A percentile compares a stretch with the other conserved stretches of the same genome.
phyloP scores from a whole-genome alignment of 2,888 invertebrate genomes.

The Tortricodes alternella region DNA sequence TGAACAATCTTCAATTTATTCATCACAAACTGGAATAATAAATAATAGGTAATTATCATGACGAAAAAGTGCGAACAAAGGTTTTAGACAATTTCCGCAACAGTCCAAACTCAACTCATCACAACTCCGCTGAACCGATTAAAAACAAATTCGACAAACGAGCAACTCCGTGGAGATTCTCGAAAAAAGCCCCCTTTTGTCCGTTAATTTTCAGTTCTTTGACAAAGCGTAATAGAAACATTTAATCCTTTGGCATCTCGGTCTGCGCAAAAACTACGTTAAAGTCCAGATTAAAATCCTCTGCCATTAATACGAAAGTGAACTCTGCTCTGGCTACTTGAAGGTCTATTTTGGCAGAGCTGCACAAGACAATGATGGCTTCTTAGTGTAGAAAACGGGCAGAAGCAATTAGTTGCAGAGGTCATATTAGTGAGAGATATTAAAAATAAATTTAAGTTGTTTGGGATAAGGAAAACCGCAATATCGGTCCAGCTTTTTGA shows the following conservation, averaged over 20 bases:
- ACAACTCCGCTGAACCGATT: conserved; percentile 10
- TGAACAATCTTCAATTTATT: too few relatives aligned
- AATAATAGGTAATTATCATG: background rate
- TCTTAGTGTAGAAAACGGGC: conserved; percentile 50
- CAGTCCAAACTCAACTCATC: background rate
- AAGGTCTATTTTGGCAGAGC: conserved; percentile 14
- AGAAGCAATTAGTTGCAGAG: conserved; percentile 61
- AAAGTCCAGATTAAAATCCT: conserved; percentile 68
- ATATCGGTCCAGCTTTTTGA: background rate
- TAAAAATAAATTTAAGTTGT: conserved; percentile 37
- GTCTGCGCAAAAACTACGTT: conserved; percentile 62
- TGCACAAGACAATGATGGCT: conserved; percentile 39
- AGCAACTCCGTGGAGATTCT: conserved; percentile 11
- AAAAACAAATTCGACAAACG: conserved; percentile 13
- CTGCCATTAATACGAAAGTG: conserved; percentile 40
- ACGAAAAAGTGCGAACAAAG: background rate
- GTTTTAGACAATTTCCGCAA: background rate
- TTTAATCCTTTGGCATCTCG: conserved; percentile 71
- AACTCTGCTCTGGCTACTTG: conserved; percentile 32
- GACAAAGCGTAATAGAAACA: conserved; percentile 65
- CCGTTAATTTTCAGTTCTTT: conserved; percentile 26
- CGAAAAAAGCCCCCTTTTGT: conserved; percentile 16
- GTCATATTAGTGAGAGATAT: conserved; percentile 52
- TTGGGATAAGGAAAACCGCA: conserved; percentile 2
- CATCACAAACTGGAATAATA: background rate